Base-by-base conservation (phyloP, 2,888 invertebrate species). In the Cephus nigrinus region DNA sequence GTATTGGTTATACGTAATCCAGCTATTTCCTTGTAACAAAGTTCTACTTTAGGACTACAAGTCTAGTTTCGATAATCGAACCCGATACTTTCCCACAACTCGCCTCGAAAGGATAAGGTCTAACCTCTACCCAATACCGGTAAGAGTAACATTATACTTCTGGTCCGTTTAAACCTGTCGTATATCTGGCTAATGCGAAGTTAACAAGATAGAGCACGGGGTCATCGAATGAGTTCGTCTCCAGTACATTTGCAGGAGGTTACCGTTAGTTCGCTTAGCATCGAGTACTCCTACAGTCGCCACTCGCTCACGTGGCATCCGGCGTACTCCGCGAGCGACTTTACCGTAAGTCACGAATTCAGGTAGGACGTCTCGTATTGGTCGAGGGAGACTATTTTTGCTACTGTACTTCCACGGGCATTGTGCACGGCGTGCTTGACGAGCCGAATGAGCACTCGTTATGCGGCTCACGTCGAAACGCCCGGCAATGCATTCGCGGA, bases 201-300 rank as follows among this genome's bases (percentile, higher is more conserved):
- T 55, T 9, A 55, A 69, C 36, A 68, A 75, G 81, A 79, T 77
- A 77, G 81, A 81, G 80, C 80, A 83, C 80, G 82, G 81, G 83
- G 83, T 83, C 84, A 83, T 82, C 79, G 76, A 55, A 55, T 55
- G 55, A 55, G 55, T 55, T 55, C 55, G 55, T 55, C 55, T 55
- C 55, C 55, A 2, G 55, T 55, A 9, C 1, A 23, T 55, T 33
- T 33, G 71, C 71, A 71, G 71, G 31, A 32, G 80, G 80, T 84
- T 86, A 84, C 84, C 84, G 85, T 85, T 86, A 84, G 84, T 84
- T 82, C 82, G 83, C 82, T 84, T 83, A 79, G 84, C 80, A 82
- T 82, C 83, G 82, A 84, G 85, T 82, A 79, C 80, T 78, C 81
- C 35, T 11, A 3, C 82, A 79, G 81, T 79, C 77, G 73, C 35